Base-by-base conservation (phyloP, 37 sponge, comb jelly and placozoan genomes). In the Axinella damicornis region DNA sequence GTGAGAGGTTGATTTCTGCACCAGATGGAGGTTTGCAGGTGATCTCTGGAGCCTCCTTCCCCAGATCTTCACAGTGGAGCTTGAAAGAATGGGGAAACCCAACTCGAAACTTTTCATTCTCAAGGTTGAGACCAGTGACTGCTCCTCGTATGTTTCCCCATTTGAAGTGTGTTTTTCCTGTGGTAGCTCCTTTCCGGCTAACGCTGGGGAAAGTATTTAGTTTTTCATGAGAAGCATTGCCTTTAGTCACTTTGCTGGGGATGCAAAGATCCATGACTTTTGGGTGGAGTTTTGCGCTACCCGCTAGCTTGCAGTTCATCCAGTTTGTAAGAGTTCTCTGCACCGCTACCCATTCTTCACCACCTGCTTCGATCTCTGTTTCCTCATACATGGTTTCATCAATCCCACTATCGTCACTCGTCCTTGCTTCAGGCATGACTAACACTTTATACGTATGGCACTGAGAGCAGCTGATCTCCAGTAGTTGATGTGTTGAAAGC, bases 291-390 rank as follows among this genome's bases (percentile, higher is more conserved):
- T n/a, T n/a, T n/a, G n/a, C 77, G 39, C 69, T 87, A 28, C 62
- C 85, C 69, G 86, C 90, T 58, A 95, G 77, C 25, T 76, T 79
- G 56, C 83, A 80, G 71, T 95, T 95, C 59, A 81, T 67, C 96
- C 96, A 95, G 83, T 90, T 90, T 30, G 89, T 87, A 70, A 90
- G 92, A 31, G 93, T 85, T 16, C 72, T 82, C 75, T 97, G 98
- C 46, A 92, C 86, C 4, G 58, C 71, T 9, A 92, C 81, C 97
- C 97, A 97, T 19, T 55, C 84, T 24, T 61, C 46, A 4, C 9
- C 9, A 4, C 9, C 46, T 46, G 9, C 46, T 46, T 9, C 46
- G 9, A 57, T 53, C 14, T 52, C 41, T 33, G 52, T 46, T 46
- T 46, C 46, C 9, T 9, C 46, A 46, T n/a, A n/a, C n/a, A n/a